A percentile compares a stretch with the other conserved stretches of the same genome.
Conservation (phyloP, 2,113 vertebrate species). For the Onychostruthus taczanowskii region DNA sequence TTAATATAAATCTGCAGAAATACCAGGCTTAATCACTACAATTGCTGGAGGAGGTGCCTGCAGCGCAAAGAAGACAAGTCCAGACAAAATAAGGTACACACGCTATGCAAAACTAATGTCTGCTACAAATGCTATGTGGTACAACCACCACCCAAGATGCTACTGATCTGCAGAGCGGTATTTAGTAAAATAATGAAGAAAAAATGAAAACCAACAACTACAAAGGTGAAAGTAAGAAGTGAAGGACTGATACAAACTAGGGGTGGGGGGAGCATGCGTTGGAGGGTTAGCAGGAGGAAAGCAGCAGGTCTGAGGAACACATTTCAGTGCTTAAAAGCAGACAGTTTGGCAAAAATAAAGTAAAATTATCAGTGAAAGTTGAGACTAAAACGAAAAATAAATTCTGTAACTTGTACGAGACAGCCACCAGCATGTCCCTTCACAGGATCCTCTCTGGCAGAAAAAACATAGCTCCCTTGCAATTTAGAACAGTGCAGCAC, state of each 20-base stretch:
- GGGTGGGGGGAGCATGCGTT: fast-evolving
- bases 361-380: neutral
- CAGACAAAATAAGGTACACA: slow-evolving; percentile 32
- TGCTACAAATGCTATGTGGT: slow-evolving; percentile 22
- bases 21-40: slow-evolving; percentile 57
- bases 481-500: slow-evolving; percentile 44
- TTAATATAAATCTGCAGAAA: slow-evolving; percentile 64
- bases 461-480: neutral
- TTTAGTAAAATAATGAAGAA: slow-evolving; percentile 51
- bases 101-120: slow-evolving; percentile 40
- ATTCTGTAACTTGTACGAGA: neutral
- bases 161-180: slow-evolving; percentile 37
- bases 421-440: neutral
- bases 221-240: neutral
- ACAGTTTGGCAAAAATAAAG: neutral
- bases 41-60: slow-evolving; percentile 62
- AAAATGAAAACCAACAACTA: neutral
- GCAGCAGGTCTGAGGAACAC: neutral
- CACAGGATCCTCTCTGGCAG: neutral
- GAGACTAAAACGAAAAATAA: neutral
- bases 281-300: neutral
- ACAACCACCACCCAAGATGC: slow-evolving; percentile 50
- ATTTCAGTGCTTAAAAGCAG: neutral
- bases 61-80: slow-evolving; percentile 54
- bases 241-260: neutral